Percentiles rank a stretch among this genome's conserved stretches.
Conservation (phyloP, 2,113 vertebrate genomes). For the Acrocephalus kingi region DNA sequence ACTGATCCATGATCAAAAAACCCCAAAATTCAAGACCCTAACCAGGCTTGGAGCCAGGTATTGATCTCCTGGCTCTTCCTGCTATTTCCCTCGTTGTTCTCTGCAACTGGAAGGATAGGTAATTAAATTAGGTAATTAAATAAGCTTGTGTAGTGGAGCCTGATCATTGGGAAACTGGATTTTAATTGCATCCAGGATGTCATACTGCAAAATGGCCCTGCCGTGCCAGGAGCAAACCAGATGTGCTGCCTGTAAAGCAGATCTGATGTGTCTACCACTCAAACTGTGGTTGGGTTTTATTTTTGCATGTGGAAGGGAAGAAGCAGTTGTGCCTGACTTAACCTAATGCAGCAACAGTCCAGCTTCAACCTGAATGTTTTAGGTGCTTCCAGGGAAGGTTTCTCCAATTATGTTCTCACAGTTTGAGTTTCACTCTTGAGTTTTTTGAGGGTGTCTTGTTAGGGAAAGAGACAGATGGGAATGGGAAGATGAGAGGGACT, state of each 20-base stretch:
- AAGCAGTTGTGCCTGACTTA: not conserved
- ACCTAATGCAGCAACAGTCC: not conserved
- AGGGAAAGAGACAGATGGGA: not conserved
- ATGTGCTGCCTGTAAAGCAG: not conserved
- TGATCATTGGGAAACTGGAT: not conserved
- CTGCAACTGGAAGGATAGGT: not conserved
- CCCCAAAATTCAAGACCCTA: not conserved
- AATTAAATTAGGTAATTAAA: not conserved
- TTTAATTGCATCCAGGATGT: not conserved
- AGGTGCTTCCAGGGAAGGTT: not conserved
- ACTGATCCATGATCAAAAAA: not conserved
- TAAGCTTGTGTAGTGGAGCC: not conserved
- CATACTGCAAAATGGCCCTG: not conserved
- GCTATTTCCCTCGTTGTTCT: not conserved
- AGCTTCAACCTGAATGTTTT: not conserved
- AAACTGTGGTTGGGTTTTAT: too few relatives aligned
- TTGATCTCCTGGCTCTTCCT: not conserved
- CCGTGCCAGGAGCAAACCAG: not conserved
- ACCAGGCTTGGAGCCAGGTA: not conserved
- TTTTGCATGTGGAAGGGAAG: not conserved
- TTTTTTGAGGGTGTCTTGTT: not conserved
- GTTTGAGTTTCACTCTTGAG: not conserved
- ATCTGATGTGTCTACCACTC: not conserved
- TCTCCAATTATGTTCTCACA: not conserved
- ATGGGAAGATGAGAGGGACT: not conserved